Conservation (phyloP, 2,888 invertebrate species). For the Phortica magna region DNA sequence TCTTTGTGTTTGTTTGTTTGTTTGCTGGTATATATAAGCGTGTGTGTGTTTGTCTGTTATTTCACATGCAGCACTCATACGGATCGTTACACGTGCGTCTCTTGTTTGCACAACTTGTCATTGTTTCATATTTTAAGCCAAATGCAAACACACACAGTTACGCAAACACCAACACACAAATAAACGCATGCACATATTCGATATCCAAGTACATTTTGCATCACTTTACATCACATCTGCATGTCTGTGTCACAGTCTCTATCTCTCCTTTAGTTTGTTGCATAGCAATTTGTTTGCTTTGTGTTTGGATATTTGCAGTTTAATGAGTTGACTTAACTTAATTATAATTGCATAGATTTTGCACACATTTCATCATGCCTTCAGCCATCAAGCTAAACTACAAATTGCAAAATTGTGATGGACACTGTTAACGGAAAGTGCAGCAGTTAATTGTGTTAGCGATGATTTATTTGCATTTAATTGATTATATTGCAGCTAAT, state of each 20-base stretch:
- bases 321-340: not conserved
- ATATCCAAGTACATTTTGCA: not conserved
- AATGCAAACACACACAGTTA: not conserved
- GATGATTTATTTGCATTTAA: too few relatives aligned
- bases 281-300: not conserved
- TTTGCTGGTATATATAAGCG: not conserved
- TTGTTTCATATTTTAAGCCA: constrained; percentile 18
- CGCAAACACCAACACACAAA: not conserved
- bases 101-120: constrained; percentile 25
- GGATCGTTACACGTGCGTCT: constrained; percentile 65
- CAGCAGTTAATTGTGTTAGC: too few relatives aligned
- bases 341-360: not conserved
- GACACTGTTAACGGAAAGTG: too few relatives aligned
- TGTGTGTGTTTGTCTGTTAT: not conserved
- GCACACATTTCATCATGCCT: not conserved
- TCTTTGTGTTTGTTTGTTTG: not conserved
- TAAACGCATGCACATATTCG: not conserved
- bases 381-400: too few relatives aligned
- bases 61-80: constrained; percentile 67
- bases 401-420: too few relatives aligned
- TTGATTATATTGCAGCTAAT: too few relatives aligned
- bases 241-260: not conserved
- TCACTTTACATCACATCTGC: not conserved
- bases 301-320: not conserved
- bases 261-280: not conserved